phyloP scores from a whole-genome alignment of 2,888 invertebrate genomes.

The Eristalis intricaria region DNA sequence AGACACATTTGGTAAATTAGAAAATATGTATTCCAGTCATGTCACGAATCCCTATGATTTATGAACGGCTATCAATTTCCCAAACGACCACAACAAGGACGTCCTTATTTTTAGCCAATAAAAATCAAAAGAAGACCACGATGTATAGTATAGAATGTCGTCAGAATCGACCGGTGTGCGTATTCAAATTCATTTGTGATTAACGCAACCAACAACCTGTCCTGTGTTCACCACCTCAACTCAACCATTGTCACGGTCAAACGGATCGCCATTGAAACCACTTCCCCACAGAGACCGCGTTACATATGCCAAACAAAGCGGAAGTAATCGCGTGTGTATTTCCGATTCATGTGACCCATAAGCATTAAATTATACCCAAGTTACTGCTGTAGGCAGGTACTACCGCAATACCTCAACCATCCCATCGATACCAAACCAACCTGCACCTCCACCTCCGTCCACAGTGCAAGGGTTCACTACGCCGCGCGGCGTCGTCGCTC shows the following conservation, averaged over 20 bases:
- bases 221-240: conserved; percentile 33
- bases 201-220: conserved; percentile 11
- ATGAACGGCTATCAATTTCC: neutral
- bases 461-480: conserved; percentile 11
- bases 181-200: conserved; percentile 33
- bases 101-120: neutral
- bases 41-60: neutral
- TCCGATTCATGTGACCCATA: conserved; percentile 70
- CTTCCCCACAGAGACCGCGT: conserved; percentile 40
- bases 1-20: neutral
- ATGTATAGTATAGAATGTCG: neutral
- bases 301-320: conserved; percentile 37
- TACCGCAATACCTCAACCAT: conserved; percentile 23
- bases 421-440: neutral
- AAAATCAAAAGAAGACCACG: neutral
- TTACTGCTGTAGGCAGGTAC: conserved; percentile 11
- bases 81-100: neutral
- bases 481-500: neutral
- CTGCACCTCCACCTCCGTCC: neutral
- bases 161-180: neutral
- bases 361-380: conserved; percentile 53
- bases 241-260: conserved; percentile 68
- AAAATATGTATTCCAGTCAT: neutral
- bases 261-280: conserved; percentile 62
- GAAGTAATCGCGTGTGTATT: conserved; percentile 66